Evolutionary conservation across 2,888 invertebrate species (phyloP), one percentile per base, ranked within the genome.

Genomic region (Scrobipalpa costella): DNA sequence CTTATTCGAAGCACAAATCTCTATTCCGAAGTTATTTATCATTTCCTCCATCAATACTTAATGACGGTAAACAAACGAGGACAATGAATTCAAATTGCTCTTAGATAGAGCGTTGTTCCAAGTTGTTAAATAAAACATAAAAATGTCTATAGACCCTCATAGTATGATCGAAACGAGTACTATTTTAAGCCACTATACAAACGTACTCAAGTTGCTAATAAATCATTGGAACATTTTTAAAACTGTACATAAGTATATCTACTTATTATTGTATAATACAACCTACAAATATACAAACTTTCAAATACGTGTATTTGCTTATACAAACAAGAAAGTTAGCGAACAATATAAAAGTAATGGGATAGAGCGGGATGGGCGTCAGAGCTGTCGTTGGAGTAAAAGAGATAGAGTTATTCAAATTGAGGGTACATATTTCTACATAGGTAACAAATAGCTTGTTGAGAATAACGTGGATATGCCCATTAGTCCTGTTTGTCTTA

Each of bases 341-440:
- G 91, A 91, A 91, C 91, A 90, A 90, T 90, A 91, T 91, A 90
- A 90, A 91, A 90, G 90, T 90, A 90, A 91, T 91, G 88, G 88
- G 85, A 86, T 85, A 88, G 90, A 90, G 74, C 66, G 85, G 84
- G 81, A 88, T 68, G 68, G 79, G 62, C 66, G 71, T 69, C 66
- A 70, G 68, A 73, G 67, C 64, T 64, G 65, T 61, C 64, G 64
- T 70, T 68, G 67, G 90, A 69, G 81, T 57, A 80, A 90, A 73
- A 67, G 89, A 84, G 91, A 90, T 66, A 70, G 77, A 76, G 79
- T 84, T 86, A 90, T 90, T 90, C 86, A 91, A 90, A 91, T 90
- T 89, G 90, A 90, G 90, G 90, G 86, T 90, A 90, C 90, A 90
- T 90, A 91, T 88, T 90, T 90, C 89, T 90, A 91, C 90, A 89